Evolutionary conservation across 1,140 invertebrate species (phyloP), one percentile per base, ranked within the genome.

Genomic region (Proctacanthus coquilletti): DNA sequence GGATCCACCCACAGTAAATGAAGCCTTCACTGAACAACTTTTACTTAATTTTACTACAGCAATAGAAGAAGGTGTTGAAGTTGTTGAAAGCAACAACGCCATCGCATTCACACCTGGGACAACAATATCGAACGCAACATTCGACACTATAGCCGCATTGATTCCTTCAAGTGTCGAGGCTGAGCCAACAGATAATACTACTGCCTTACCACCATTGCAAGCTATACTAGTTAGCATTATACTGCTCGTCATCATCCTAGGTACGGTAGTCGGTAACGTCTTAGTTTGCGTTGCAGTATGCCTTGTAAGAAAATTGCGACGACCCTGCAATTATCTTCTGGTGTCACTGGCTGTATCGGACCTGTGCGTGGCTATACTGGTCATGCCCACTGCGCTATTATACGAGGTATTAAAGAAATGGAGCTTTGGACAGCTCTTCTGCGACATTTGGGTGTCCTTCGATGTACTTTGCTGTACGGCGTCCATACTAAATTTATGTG

Each of bases 401-500:
- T 84, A 77, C 57, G 82, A 80, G 60, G 80, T 80, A 49, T 74
- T 75, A 41, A 81, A 84, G 30, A 74, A 70, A 38, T 92, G 86
- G 86, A 76, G 75, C 43, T 87, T 91, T 42, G 84, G 85, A 35
- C 68, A 74, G 13, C 68, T 81, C 23, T 70, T 88, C 44, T 93
- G 88, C 63, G 83, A 91, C 54, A 70, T 84, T 57, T 79, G 79
- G 84, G 86, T 77, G 42, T 79, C 71, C 49, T 85, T 87, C 57
- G 83, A 80, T 61, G 87, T 80, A 21, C 71, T 80, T 38, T 82
- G 73, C 43, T 85, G 73, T 58, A 86, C 88, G 9, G 87, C 88
- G 19, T 89, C 84, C 46, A 92, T 93, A 45, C 66, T 92, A 10
- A 92, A 93, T 62, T 68, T 93, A 37, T 93, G 88, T 55, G 84